These are phyloP conservation scores for Ypsolopha sequella DNA, from an alignment of 2,888 invertebrate genomes.

Conservation along the genomic window DNA sequence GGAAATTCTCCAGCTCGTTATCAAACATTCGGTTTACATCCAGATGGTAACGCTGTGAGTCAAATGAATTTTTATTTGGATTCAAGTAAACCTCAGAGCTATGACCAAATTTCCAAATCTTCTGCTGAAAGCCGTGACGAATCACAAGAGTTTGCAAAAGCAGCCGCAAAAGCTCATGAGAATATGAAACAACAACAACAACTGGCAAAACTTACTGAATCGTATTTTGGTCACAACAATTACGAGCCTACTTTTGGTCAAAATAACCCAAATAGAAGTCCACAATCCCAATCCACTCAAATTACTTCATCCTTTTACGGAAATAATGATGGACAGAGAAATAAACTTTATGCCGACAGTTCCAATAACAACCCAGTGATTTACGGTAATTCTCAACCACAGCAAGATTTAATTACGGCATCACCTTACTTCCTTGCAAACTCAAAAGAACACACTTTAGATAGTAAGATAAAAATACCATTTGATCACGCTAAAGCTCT, in stretches of 20 bases:
- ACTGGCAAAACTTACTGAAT: slow-evolving; percentile 13
- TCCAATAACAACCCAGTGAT: slow-evolving; percentile 23
- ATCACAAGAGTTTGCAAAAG: slow-evolving; percentile 53
- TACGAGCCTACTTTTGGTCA: slow-evolving; percentile 7
- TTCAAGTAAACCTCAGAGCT: slow-evolving; percentile 34
- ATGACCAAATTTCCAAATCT: slow-evolving; percentile 42
- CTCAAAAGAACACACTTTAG: slow-evolving; percentile 29
- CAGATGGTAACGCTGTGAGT: slow-evolving; percentile 39
- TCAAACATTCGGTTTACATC: slow-evolving; percentile 27
- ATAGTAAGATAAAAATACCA: slow-evolving; percentile 40
- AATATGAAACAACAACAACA: slow-evolving; percentile 41
- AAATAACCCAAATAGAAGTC: slow-evolving; percentile 7
- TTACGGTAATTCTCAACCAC: slow-evolving; percentile 31
- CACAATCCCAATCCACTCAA: background rate
- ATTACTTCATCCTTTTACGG: slow-evolving; percentile 22
- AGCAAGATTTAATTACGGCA: slow-evolving; percentile 43
- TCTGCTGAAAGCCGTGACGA: slow-evolving; percentile 38
- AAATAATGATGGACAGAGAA: slow-evolving; percentile 32
- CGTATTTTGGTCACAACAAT: slow-evolving; percentile 7
- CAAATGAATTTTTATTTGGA: slow-evolving; percentile 57
- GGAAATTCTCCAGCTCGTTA: slow-evolving; percentile 32
- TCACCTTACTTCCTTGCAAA: slow-evolving; percentile 39
- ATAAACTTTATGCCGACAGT: slow-evolving; percentile 27
- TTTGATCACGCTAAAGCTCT: slow-evolving; percentile 63
- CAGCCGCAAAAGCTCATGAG: slow-evolving; percentile 56